Conservation (phyloP, 2,888 invertebrate genomes). For the Cerceris rybyensis region DNA sequence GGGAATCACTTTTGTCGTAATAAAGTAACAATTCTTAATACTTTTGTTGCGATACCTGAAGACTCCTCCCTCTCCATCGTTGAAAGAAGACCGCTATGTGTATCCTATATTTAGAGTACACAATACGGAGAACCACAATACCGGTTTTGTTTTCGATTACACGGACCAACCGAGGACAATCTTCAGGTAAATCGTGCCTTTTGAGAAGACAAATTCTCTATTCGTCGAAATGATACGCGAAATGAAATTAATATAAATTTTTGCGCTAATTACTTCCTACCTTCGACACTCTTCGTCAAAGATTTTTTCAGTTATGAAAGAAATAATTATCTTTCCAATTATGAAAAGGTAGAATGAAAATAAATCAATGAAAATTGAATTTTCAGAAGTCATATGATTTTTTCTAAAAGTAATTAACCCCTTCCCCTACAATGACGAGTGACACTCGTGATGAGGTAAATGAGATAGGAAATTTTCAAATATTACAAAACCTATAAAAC, state of each 20-base stretch:
- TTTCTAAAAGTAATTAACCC: too few relatives aligned
- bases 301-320: too few relatives aligned
- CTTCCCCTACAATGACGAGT: too few relatives aligned
- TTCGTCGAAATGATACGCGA: not conserved
- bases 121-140: not conserved
- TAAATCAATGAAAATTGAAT: not conserved
- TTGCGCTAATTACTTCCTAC: too few relatives aligned
- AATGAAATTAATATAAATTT: too few relatives aligned
- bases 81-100: not conserved
- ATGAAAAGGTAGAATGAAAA: too few relatives aligned
- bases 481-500: too few relatives aligned
- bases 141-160: constrained; percentile 19
- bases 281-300: too few relatives aligned
- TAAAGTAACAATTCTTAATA: constrained; percentile 33
- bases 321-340: too few relatives aligned
- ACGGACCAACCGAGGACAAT: not conserved
- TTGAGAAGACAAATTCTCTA: not conserved
- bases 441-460: too few relatives aligned
- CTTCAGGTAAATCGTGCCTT: constrained; percentile 3
- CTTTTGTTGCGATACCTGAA: constrained; percentile 20
- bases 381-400: not conserved
- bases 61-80: not conserved
- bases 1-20: constrained; percentile 30
- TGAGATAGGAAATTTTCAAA: too few relatives aligned
- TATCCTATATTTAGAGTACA: not conserved